These are phyloP conservation scores for Rachycentron canadum DNA, from an alignment of 2,797 vertebrate species.

Conservation along the genomic window DNA sequence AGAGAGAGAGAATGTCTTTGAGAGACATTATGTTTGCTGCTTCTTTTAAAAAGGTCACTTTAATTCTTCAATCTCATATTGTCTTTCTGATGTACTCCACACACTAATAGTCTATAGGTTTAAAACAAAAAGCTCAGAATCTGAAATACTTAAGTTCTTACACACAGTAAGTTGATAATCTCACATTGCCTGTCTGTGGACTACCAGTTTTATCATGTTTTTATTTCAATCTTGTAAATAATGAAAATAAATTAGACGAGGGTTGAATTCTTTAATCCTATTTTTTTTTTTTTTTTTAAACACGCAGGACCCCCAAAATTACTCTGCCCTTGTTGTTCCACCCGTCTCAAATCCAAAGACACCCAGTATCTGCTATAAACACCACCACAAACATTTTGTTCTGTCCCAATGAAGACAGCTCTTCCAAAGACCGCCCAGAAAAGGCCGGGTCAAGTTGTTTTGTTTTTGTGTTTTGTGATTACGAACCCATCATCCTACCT, in stretches of 20 bases:
- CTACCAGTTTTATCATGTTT: slow-evolving; percentile 62
- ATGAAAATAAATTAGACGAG: slow-evolving; percentile 76
- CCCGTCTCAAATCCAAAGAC: slow-evolving; percentile 74
- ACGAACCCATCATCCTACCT: slow-evolving; percentile 80
- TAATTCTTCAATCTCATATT: slow-evolving; percentile 83
- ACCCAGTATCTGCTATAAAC: slow-evolving; percentile 24
- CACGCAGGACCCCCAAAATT: slow-evolving; percentile 37
- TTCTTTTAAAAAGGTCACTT: slow-evolving; percentile 89
- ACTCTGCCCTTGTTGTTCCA: slow-evolving; percentile 27
- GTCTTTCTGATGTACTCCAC: slow-evolving; percentile 72
- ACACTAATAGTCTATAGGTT: slow-evolving; percentile 62
- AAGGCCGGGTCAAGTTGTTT: slow-evolving; percentile 72
- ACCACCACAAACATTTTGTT: slow-evolving; percentile 36
- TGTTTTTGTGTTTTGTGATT: slow-evolving; percentile 60
- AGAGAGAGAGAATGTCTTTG: slow-evolving; percentile 71
- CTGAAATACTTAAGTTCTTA: slow-evolving; percentile 53
- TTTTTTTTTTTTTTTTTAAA: slow-evolving; percentile 43
- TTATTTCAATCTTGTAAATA: slow-evolving; percentile 83
- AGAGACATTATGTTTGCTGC: slow-evolving; percentile 87
- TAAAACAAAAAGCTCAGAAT: slow-evolving; percentile 62
- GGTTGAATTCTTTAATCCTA: slow-evolving; percentile 76
- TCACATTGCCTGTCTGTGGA: slow-evolving; percentile 65
- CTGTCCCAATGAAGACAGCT: slow-evolving; percentile 79
- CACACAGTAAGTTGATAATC: slow-evolving; percentile 54
- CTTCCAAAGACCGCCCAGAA: slow-evolving; percentile 87